phyloP scores from a whole-genome alignment of 2,113 vertebrate species.

The Tonatia bakeri region DNA sequence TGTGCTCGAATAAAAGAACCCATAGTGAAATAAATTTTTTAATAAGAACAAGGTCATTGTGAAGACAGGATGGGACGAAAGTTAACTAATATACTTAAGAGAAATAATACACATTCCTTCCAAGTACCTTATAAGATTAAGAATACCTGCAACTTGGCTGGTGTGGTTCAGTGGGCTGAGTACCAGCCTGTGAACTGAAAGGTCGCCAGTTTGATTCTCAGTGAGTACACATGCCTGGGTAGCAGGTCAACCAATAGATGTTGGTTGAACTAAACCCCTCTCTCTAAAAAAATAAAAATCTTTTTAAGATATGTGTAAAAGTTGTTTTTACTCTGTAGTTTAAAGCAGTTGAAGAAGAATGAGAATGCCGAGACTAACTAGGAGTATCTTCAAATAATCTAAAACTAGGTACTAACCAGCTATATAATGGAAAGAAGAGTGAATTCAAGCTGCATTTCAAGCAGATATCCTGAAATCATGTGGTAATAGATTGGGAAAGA shows the following conservation, averaged over 20 bases:
- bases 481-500: not conserved
- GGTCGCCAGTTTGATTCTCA: too few relatives aligned
- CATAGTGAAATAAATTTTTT: not conserved
- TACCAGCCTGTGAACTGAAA: too few relatives aligned
- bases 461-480: not conserved
- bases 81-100: not conserved
- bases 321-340: not conserved
- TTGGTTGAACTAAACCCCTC: too few relatives aligned
- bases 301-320: not conserved
- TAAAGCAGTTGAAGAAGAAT: not conserved
- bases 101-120: not conserved
- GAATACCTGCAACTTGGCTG: not conserved
- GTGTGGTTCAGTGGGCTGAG: too few relatives aligned
- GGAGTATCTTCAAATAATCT: conserved; percentile 12
- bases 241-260: too few relatives aligned
- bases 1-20: not conserved
- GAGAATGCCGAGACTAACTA: not conserved
- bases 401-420: not conserved
- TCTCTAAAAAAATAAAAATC: too few relatives aligned
- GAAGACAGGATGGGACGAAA: not conserved
- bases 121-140: not conserved
- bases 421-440: not conserved
- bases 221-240: too few relatives aligned
- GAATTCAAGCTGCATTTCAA: not conserved
- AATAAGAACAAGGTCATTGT: not conserved